phyloP scores from a whole-genome alignment of 2,888 invertebrate genomes.

The Pogonocherus hispidulus region DNA sequence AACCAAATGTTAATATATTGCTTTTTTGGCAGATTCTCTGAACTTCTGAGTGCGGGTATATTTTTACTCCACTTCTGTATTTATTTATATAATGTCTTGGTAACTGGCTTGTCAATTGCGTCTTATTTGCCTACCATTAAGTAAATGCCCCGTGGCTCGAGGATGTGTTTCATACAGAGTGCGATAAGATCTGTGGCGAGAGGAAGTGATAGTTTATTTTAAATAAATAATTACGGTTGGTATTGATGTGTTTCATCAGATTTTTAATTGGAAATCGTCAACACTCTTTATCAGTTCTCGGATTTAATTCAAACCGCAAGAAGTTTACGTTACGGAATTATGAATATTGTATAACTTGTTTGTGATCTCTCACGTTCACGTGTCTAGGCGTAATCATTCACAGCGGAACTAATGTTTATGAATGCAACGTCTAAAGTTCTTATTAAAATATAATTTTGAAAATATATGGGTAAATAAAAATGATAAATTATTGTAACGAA shows the following conservation, averaged over 20 bases:
- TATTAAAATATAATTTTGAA: too few relatives aligned
- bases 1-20: too few relatives aligned
- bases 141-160: too few relatives aligned
- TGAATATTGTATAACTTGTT: background rate
- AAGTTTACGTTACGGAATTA: constrained; percentile 3
- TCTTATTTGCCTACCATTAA: background rate
- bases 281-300: background rate
- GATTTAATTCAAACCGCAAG: constrained; percentile 2
- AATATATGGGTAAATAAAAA: too few relatives aligned
- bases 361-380: background rate
- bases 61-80: too few relatives aligned
- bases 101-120: too few relatives aligned
- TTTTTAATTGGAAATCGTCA: constrained; percentile 15
- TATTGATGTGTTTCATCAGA: constrained; percentile 11
- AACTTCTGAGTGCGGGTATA: too few relatives aligned
- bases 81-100: too few relatives aligned
- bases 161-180: background rate
- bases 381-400: background rate
- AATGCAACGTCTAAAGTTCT: too few relatives aligned
- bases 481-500: too few relatives aligned
- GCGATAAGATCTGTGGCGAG: constrained; percentile 4
- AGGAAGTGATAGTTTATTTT: constrained; percentile 14
- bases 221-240: background rate
- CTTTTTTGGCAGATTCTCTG: too few relatives aligned
- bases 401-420: background rate